These are phyloP conservation scores for Pseudonaja textilis DNA, from an alignment of 2,113 vertebrate genomes.

Conservation along the genomic window DNA sequence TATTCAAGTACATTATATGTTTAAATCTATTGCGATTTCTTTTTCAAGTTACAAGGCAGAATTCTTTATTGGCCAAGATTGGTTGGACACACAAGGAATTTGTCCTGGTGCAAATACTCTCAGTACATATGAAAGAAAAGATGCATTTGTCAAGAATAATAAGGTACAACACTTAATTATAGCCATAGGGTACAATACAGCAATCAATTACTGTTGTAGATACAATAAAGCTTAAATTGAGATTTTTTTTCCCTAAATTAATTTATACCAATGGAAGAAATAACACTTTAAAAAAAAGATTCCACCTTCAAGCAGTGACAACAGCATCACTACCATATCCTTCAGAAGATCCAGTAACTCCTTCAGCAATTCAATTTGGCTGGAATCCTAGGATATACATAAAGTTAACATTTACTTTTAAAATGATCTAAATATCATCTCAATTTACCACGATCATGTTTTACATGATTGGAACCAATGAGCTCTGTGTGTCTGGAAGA, in stretches of 20 bases:
- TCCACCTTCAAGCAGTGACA: slow-evolving; percentile 96
- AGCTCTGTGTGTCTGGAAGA: neutral
- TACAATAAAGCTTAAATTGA: neutral
- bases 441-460: neutral
- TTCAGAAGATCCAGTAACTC: slow-evolving; percentile 95
- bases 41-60: neutral
- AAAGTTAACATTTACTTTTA: neutral
- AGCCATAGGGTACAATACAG: too few relatives aligned
- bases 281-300: slow-evolving; percentile 16
- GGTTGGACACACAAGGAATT: too few relatives aligned
- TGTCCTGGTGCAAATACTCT: too few relatives aligned
- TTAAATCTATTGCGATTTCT: neutral
- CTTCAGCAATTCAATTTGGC: slow-evolving; percentile 96
- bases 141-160: too few relatives aligned
- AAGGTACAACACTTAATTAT: too few relatives aligned
- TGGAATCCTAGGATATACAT: slow-evolving; percentile 82
- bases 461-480: neutral
- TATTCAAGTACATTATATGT: neutral
- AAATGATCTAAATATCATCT: neutral
- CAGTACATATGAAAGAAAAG: too few relatives aligned
- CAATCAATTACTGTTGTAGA: neutral
- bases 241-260: neutral
- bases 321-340: slow-evolving; percentile 99
- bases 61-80: neutral
- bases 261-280: slow-evolving; percentile 18